Percentiles rank a stretch among this genome's conserved stretches.
phyloP scores from a whole-genome alignment of 37 sponge, comb jelly and placozoan species.

The Halichondria panicea region DNA sequence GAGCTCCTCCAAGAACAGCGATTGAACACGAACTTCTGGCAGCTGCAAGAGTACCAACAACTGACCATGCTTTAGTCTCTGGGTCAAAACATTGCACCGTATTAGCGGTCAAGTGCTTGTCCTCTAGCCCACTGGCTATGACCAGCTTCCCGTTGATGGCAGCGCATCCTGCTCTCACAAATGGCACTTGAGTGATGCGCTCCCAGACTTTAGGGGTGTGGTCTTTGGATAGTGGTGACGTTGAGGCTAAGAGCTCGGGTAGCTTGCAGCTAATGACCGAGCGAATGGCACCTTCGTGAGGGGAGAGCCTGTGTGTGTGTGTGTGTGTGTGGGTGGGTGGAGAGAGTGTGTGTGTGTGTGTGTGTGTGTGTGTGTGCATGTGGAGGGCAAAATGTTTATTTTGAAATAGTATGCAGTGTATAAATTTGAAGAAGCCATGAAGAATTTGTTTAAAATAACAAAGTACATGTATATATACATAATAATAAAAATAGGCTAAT shows the following conservation, averaged over 20 bases:
- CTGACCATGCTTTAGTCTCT: neutral
- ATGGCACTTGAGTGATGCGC: slow-evolving; percentile 7
- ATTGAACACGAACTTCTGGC: slow-evolving; percentile 36
- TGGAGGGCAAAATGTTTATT: no score
- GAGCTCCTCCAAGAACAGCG: neutral
- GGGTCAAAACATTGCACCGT: slow-evolving; percentile 14
- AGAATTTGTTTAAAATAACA: no score
- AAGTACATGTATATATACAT: neutral
- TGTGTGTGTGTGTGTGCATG: no score
- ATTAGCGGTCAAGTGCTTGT: neutral
- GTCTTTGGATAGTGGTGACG: neutral
- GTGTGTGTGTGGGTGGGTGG: neutral
- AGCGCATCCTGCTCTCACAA: slow-evolving; percentile 2
- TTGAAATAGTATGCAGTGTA: no score
- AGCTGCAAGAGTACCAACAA: slow-evolving; percentile 17
- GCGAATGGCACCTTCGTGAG: slow-evolving; percentile 5
- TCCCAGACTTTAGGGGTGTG: slow-evolving; percentile 2
- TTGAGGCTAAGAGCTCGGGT: slow-evolving; percentile 2
- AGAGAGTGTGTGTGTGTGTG: neutral
- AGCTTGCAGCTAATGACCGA: slow-evolving; percentile 21
- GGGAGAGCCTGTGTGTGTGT: neutral
- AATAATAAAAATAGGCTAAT: neutral
- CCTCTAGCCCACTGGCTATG: slow-evolving; percentile 15
- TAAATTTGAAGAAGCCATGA: no score
- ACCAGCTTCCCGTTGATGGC: slow-evolving; percentile 19